Evolutionary conservation across 92 coral and sea anemone species (phyloP), one percentile per base, ranked within the genome.

Genomic region (Siderastrea siderea): DNA sequence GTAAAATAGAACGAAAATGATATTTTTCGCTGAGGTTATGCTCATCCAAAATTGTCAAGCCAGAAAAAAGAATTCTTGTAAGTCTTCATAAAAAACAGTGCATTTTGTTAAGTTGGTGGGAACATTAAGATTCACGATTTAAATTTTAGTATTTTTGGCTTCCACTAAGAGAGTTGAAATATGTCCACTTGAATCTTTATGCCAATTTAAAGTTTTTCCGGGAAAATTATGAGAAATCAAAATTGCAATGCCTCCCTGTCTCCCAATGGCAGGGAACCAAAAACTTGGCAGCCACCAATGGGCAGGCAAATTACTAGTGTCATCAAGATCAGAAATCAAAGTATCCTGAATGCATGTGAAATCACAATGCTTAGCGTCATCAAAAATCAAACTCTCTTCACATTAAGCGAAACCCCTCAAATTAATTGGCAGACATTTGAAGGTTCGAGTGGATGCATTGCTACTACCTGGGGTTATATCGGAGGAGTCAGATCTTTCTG

Each of bases 21-120:
- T 3, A 6, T 12, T 74, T 67, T 1, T 90, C 92, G 2, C 94
- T 92, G 4, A 75, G 15, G 54, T 91, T 87, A 52, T 91, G 52
- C 47, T 1, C 14, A 16, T 15, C 78, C 90, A 3, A 76, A 11
- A 51, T 89, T 78, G 44, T 91, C 17, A 26, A 78, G 2, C 0
- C n/a, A n/a, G n/a, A n/a, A n/a, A n/a, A n/a, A n/a, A n/a, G n/a
- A n/a, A n/a, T n/a, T n/a, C n/a, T n/a, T n/a, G n/a, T n/a, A n/a
- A n/a, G n/a, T n/a, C n/a, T n/a, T n/a, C n/a, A n/a, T n/a, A n/a
- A n/a, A n/a, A n/a, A n/a, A n/a, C n/a, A n/a, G n/a, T n/a, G n/a
- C n/a, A n/a, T n/a, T n/a, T n/a, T n/a, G n/a, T n/a, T n/a, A n/a
- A n/a, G n/a, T n/a, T n/a, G n/a, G n/a, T n/a, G n/a, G n/a, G n/a